Percentiles rank a stretch among this genome's conserved stretches.
Conservation (phyloP, 2,888 invertebrate genomes). For the Epistrophe grossulariae region DNA sequence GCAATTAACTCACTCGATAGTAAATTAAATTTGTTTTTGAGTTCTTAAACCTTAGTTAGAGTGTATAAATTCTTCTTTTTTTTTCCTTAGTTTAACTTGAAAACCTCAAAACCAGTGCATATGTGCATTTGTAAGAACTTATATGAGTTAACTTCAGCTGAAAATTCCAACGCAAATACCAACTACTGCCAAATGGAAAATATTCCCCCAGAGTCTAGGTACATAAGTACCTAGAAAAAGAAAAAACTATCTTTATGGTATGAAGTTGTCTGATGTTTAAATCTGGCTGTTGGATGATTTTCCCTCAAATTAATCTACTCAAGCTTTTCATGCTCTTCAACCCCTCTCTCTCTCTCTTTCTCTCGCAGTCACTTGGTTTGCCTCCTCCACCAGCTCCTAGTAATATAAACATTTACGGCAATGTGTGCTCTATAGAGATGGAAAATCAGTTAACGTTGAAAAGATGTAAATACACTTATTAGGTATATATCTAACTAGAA, state of each 20-base stretch:
- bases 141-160: conserved; percentile 45
- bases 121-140: neutral
- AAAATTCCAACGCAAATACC: conserved; percentile 16
- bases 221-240: neutral
- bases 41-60: conserved; percentile 3
- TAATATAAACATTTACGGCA: neutral
- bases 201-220: conserved; percentile 12
- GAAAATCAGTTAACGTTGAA: conserved; percentile 63
- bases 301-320: conserved; percentile 20
- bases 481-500: conserved; percentile 12
- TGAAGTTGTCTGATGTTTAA: conserved; percentile 41
- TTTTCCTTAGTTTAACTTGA: no score
- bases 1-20: conserved; percentile 65
- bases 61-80: neutral
- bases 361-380: neutral
- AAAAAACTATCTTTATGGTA: conserved; percentile 21
- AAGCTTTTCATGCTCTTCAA: no score
- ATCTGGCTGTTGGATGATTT: conserved; percentile 53
- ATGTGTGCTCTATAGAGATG: conserved; percentile 19
- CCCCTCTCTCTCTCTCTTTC: neutral
- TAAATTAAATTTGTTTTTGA: neutral
- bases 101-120: conserved; percentile 3
- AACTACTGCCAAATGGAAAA: conserved; percentile 38
- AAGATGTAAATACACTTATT: conserved; percentile 35
- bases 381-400: neutral